A percentile compares a stretch with the other conserved stretches of the same genome.
These are phyloP conservation scores for Agrotis clavis DNA, from an alignment of 2,888 invertebrate species.

Conservation along the genomic window DNA sequence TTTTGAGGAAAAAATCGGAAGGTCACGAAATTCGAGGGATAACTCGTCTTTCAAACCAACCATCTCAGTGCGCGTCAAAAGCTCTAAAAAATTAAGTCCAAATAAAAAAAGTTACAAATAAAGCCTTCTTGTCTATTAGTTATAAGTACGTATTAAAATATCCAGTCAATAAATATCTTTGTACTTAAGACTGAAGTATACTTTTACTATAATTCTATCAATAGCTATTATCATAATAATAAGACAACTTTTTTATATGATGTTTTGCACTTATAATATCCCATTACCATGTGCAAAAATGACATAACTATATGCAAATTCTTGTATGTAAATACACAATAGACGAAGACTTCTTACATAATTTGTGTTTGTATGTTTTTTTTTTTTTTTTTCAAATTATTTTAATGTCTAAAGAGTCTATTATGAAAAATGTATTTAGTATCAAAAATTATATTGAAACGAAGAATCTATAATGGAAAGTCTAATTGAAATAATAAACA, in stretches of 20 bases:
- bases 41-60: no score
- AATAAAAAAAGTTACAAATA: neutral
- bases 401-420: conserved; percentile 1
- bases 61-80: no score
- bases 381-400: neutral
- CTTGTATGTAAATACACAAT: neutral
- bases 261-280: no score
- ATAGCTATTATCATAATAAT: neutral
- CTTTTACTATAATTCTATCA: neutral
- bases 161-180: conserved; percentile 32
- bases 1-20: no score
- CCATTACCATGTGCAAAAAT: neutral
- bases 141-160: conserved; percentile 3
- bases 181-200: conserved; percentile 44
- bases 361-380: no score
- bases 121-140: conserved; percentile 9
- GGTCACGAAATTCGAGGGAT: no score
- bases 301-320: no score
- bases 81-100: no score
- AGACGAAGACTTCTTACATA: neutral
- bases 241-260: neutral
- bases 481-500: conserved; percentile 35
- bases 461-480: conserved; percentile 22
- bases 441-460: conserved; percentile 5
- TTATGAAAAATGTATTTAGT: neutral